These are phyloP conservation scores for Crax fasciolata DNA, from an alignment of 2,797 vertebrate genomes.

Conservation along the genomic window DNA sequence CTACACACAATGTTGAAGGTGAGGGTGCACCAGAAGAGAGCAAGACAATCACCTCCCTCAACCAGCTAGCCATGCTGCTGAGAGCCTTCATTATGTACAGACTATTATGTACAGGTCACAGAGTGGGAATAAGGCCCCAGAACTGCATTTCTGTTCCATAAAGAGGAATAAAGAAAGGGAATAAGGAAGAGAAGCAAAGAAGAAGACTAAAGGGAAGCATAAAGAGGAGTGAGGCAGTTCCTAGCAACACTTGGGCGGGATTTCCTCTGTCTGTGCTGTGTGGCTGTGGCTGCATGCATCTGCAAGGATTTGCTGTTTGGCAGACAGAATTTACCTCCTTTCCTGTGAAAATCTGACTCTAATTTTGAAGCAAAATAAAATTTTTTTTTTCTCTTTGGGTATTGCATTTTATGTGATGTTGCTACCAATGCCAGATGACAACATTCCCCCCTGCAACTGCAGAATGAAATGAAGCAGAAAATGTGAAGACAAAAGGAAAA, in stretches of 20 bases:
- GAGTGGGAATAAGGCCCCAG: neutral
- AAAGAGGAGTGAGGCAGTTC: neutral
- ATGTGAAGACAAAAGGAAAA: constrained; percentile 45
- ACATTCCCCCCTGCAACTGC: constrained; percentile 2
- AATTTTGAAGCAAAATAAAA: constrained; percentile 32
- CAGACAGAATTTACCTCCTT: neutral
- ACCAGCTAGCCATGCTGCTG: accelerated
- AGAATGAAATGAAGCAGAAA: constrained; percentile 51
- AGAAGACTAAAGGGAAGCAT: neutral
- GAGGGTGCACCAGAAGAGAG: neutral
- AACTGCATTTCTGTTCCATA: neutral
- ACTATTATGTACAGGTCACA: neutral
- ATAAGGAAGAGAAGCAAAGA: neutral
- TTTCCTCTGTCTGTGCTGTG: accelerated
- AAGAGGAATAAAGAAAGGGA: neutral
- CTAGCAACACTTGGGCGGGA: constrained; percentile 12
- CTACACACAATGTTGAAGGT: neutral
- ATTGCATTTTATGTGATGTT: constrained; percentile 13
- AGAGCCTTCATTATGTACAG: neutral
- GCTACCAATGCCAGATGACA: constrained; percentile 44
- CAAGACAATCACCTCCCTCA: neutral
- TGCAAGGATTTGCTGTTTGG: neutral
- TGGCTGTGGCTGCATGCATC: neutral
- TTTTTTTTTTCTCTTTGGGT: neutral
- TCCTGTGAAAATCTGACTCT: constrained; percentile 43